Base-by-base conservation (phyloP, 2,113 vertebrate genomes). In the Chaetops frenatus region DNA sequence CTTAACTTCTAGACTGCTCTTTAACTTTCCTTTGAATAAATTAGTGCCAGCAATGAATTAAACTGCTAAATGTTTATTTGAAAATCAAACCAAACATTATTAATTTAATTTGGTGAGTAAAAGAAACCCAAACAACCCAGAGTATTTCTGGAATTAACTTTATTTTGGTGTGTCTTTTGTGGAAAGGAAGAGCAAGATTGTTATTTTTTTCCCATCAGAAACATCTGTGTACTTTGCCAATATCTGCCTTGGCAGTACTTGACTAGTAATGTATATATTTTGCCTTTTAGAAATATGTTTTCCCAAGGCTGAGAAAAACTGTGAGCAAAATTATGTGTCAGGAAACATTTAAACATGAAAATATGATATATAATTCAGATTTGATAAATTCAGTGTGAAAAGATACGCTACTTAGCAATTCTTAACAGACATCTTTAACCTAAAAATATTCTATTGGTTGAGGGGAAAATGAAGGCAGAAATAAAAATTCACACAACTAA, bases 331-430 rank as follows among this genome's bases (percentile, higher is more conserved):
- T 73, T 73, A 86, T 73, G 42, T 58, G 74, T 14, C 66, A 95
- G 74, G 62, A 94, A 93, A 77, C 1, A n/a, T 65, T 92, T 65
- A 92, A 87, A 85, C 24, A 73, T 33, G 18, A 89, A 85, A 91
- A 85, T 61, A 71, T 72, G n/a, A 58, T 88, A 82, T 62, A 88
- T 35, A 73, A 90, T 82, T 94, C 58, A 65, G 23, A 77, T 82
- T 90, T 94, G 45, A 94, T 94, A 80, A 94, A 91, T 86, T 93
- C 56, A 38, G 42, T 58, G 81, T 77, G 54, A 65, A 88, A 94
- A 93, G 58, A 81, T 50, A 83, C 10, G 25, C 25, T 48, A 23
- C 23, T 85, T 92, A 2, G 1, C 57, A 53, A 69, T 81, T 78
- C n/a, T 53, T 89, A 70, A 57, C 61, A 76, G 20, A 47, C 15